Percentiles rank a stretch among this genome's conserved stretches.
Conservation (phyloP, 2,797 vertebrate genomes). For the Danionella dracula region DNA sequence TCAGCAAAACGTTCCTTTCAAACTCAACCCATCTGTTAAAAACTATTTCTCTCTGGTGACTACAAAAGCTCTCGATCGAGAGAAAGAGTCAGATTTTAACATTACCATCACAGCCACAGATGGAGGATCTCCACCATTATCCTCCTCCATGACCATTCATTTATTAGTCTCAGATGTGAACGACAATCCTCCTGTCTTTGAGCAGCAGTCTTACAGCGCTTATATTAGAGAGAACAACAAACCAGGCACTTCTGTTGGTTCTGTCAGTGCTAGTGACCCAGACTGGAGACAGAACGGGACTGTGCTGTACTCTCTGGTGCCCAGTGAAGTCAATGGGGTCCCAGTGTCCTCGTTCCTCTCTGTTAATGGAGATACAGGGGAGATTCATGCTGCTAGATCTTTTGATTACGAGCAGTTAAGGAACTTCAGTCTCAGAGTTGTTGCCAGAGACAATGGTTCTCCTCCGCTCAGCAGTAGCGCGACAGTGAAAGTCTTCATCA, state of each 20-base stretch:
- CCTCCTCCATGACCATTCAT: background rate
- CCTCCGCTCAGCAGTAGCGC: constrained; percentile 56
- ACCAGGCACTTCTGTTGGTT: constrained; percentile 49
- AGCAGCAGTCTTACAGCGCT: constrained; percentile 43
- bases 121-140: constrained; percentile 38
- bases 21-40: background rate
- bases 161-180: constrained; percentile 5
- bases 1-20: background rate
- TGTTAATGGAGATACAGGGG: constrained; percentile 38
- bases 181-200: constrained; percentile 37
- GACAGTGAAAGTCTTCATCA: constrained; percentile 53
- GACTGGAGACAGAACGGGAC: constrained; percentile 55
- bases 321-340: constrained; percentile 51
- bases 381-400: constrained; percentile 37
- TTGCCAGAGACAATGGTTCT: constrained; percentile 50
- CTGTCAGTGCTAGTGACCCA: constrained; percentile 51
- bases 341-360: constrained; percentile 48
- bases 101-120: constrained; percentile 19
- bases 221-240: constrained; percentile 50
- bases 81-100: background rate
- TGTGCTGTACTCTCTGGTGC: constrained; percentile 55
- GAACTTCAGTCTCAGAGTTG: constrained; percentile 52
- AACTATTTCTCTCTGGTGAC: background rate
- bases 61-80: background rate
- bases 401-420: constrained; percentile 60